Conservation (phyloP, 1,140 invertebrate genomes). For the Sarcophaga peregrina region DNA sequence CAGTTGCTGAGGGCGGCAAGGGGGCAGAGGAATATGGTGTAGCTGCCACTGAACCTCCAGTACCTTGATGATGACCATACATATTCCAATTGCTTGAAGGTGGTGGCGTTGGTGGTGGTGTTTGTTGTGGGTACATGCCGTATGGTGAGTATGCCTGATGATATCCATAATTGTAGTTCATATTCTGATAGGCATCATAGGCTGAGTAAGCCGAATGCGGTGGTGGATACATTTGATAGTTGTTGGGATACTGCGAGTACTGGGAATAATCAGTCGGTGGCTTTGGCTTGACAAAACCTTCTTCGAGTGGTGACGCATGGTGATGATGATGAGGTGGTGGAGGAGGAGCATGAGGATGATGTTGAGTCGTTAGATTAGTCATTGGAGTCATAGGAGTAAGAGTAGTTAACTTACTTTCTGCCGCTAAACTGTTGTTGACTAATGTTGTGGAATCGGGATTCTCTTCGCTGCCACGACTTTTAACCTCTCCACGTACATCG, state of each 20-base stretch:
- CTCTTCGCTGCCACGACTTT: slow-evolving; percentile 63
- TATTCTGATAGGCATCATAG: slow-evolving; percentile 65
- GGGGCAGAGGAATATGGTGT: slow-evolving; percentile 51
- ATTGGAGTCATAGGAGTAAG: slow-evolving; percentile 64
- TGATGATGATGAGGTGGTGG: slow-evolving; percentile 46
- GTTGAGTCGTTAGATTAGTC: slow-evolving; percentile 59
- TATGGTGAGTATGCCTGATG: slow-evolving; percentile 65
- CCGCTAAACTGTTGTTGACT: slow-evolving; percentile 57
- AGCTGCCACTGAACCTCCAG: slow-evolving; percentile 31
- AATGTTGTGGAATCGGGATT: slow-evolving; percentile 65
- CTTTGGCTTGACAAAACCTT: slow-evolving; percentile 65
- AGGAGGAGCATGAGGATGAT: slow-evolving; percentile 47
- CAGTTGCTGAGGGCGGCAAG: slow-evolving; percentile 46
- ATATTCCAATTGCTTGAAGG: slow-evolving; percentile 72
- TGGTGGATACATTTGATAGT: slow-evolving; percentile 66
- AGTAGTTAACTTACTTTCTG: slow-evolving; percentile 62
- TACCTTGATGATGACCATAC: slow-evolving; percentile 67
- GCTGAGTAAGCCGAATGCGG: slow-evolving; percentile 62
- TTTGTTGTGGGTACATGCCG: slow-evolving; percentile 68
- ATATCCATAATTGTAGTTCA: slow-evolving; percentile 66
- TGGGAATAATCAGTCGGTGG: slow-evolving; percentile 63
- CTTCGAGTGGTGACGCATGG: slow-evolving; percentile 54
- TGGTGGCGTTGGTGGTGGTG: slow-evolving; percentile 65
- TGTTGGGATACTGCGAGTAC: slow-evolving; percentile 63
- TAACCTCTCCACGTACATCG: slow-evolving; percentile 55